phyloP scores from a whole-genome alignment of 2,797 vertebrate genomes.

The Anas capensis region DNA sequence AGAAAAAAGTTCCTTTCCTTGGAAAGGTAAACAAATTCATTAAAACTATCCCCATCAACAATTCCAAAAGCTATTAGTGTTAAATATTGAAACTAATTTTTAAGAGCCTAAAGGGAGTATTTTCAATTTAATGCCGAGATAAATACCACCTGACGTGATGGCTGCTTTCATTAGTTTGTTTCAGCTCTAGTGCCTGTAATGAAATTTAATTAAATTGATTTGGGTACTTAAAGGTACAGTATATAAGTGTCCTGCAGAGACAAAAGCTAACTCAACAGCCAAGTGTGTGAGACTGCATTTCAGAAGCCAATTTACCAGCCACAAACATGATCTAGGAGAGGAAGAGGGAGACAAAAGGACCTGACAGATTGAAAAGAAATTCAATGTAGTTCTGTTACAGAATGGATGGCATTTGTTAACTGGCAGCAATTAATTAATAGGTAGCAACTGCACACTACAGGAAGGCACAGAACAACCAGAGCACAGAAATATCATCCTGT shows the following conservation, averaged over 20 bases:
- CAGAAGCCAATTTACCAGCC: conserved; percentile 44
- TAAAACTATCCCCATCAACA: conserved; percentile 70
- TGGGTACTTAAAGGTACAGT: conserved; percentile 75
- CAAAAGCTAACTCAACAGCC: conserved; percentile 16
- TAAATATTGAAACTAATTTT: conserved; percentile 82
- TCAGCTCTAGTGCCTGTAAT: conserved; percentile 76
- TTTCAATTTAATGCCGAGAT: conserved; percentile 78
- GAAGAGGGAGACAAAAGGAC: background rate
- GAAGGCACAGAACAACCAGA: background rate
- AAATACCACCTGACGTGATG: conserved; percentile 76
- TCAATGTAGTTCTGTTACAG: background rate
- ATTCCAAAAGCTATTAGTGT: conserved; percentile 77
- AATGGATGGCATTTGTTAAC: background rate
- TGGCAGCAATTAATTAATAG: background rate
- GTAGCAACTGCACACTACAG: background rate
- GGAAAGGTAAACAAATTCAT: conserved; percentile 76
- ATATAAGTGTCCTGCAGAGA: conserved; percentile 43
- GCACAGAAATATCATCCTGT: background rate
- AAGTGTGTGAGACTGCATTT: conserved; percentile 36
- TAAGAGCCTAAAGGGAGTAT: conserved; percentile 78
- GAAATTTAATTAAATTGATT: conserved; percentile 80
- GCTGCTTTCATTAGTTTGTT: conserved; percentile 77
- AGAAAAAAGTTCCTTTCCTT: conserved; percentile 41
- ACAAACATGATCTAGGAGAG: background rate
- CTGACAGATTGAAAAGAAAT: conserved; percentile 27